A percentile compares a stretch with the other conserved stretches of the same genome.
Evolutionary conservation across 1,140 invertebrate genomes (phyloP).

Genomic region (Zaprionus ornatus): DNA sequence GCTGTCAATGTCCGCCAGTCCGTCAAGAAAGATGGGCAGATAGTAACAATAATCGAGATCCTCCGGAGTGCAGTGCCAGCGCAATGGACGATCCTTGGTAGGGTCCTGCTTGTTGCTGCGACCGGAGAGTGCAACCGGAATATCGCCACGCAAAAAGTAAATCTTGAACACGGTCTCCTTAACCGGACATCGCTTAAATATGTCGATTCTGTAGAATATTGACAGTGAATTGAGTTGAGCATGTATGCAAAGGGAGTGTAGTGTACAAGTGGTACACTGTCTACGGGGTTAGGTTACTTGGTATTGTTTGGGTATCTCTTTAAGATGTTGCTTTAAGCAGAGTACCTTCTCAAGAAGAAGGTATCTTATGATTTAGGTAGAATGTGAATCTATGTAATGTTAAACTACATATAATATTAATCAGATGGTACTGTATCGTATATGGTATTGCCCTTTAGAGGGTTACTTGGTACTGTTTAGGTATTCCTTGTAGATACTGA

Average conservation of each 20-base stretch:
- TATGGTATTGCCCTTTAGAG: too few species aligned
- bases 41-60: slow-evolving; percentile 96
- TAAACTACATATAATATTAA: too few species aligned
- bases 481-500: background rate
- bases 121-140: slow-evolving; percentile 63
- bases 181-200: slow-evolving; percentile 66
- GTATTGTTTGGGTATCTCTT: too few species aligned
- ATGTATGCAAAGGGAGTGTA: too few species aligned
- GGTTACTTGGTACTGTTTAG: background rate
- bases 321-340: too few species aligned
- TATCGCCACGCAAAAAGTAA: slow-evolving; percentile 77
- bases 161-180: slow-evolving; percentile 76
- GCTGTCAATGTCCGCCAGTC: slow-evolving; percentile 83
- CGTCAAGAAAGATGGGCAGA: slow-evolving; percentile 97
- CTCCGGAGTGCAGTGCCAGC: slow-evolving; percentile 83
- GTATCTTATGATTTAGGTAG: too few species aligned
- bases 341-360: too few species aligned
- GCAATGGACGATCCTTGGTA: slow-evolving; percentile 62
- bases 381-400: too few species aligned
- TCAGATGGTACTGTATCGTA: too few species aligned
- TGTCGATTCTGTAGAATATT: slow-evolving; percentile 57
- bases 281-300: too few species aligned
- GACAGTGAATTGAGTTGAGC: background rate
- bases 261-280: too few species aligned
- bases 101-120: slow-evolving; percentile 65